Conservation (phyloP, 2,888 invertebrate species). For the Adela reaumurella region DNA sequence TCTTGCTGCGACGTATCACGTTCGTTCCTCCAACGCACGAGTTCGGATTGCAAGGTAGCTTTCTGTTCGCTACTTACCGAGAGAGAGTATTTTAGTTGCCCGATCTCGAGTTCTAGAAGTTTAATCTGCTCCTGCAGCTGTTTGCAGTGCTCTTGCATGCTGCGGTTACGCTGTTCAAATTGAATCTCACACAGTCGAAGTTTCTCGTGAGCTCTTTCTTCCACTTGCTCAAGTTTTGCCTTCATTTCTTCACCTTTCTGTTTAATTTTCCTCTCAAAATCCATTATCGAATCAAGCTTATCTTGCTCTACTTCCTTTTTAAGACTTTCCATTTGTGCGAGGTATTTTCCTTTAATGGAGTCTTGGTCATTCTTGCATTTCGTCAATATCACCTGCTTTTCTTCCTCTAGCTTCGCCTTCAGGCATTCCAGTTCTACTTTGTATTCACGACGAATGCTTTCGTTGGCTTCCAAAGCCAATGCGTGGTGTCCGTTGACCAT, state of each 20-base stretch:
- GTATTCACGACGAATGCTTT: slow-evolving; percentile 47
- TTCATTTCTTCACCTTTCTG: slow-evolving; percentile 39
- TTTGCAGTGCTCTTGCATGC: slow-evolving; percentile 33
- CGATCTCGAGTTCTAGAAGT: slow-evolving; percentile 30
- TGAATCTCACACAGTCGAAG: slow-evolving; percentile 45
- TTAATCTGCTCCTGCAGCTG: slow-evolving; percentile 32
- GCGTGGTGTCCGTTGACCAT: slow-evolving; percentile 52
- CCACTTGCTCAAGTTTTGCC: slow-evolving; percentile 44
- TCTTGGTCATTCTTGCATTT: slow-evolving; percentile 38
- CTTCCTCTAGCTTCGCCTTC: slow-evolving; percentile 43
- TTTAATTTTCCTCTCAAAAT: slow-evolving; percentile 29
- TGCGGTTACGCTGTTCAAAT: slow-evolving; percentile 38
- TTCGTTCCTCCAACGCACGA: slow-evolving; percentile 26
- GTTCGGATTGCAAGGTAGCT: slow-evolving; percentile 25
- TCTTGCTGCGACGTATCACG: slow-evolving; percentile 25
- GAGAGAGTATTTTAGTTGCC: slow-evolving; percentile 29
- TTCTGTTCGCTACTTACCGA: slow-evolving; percentile 29
- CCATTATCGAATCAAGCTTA: slow-evolving; percentile 30
- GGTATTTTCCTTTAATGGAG: slow-evolving; percentile 31
- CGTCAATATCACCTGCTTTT: slow-evolving; percentile 32
- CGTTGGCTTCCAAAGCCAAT: slow-evolving; percentile 47
- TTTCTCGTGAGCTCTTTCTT: slow-evolving; percentile 43
- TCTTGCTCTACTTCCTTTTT: slow-evolving; percentile 32
- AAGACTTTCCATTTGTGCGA: slow-evolving; percentile 27
- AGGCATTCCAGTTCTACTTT: slow-evolving; percentile 42